These are phyloP conservation scores for Drosophila macrospina DNA, from an alignment of 2,888 invertebrate species.

Conservation along the genomic window DNA sequence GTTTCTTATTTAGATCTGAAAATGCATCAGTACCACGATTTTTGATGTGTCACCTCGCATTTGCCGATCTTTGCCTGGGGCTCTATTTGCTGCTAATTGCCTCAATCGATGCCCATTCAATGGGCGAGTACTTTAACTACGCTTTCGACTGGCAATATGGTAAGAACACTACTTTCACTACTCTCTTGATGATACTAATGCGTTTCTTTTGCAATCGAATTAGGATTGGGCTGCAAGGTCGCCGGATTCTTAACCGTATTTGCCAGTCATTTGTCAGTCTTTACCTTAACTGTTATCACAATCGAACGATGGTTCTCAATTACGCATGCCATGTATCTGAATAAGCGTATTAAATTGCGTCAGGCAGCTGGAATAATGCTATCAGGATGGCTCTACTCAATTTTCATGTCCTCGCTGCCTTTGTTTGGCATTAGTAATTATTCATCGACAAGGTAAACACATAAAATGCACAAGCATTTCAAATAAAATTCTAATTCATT, in stretches of 20 bases:
- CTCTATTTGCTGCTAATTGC: conserved; percentile 93
- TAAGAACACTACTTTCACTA: conserved; percentile 68
- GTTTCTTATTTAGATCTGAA: conserved; percentile 83
- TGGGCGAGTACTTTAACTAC: conserved; percentile 94
- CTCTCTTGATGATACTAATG: background rate
- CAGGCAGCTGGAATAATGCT: conserved; percentile 92
- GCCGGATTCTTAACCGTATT: conserved; percentile 96
- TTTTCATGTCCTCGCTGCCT: conserved; percentile 92
- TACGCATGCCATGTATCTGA: conserved; percentile 92
- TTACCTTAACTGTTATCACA: conserved; percentile 94
- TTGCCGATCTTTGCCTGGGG: conserved; percentile 95
- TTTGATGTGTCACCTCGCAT: conserved; percentile 93
- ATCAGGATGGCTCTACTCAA: conserved; percentile 92
- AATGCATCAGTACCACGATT: conserved; percentile 89
- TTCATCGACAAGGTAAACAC: conserved; percentile 90
- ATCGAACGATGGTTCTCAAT: conserved; percentile 94
- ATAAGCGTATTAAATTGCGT: conserved; percentile 90
- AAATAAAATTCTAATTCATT: background rate
- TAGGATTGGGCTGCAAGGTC: conserved; percentile 92
- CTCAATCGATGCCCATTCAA: conserved; percentile 92
- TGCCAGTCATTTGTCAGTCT: conserved; percentile 94
- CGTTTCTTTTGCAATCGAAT: conserved; percentile 6
- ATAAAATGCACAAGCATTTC: background rate
- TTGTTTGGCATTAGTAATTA: conserved; percentile 94
- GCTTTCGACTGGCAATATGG: conserved; percentile 96